phyloP scores from a whole-genome alignment of 92 coral and sea anemone genomes.

The Muricea muricata region DNA sequence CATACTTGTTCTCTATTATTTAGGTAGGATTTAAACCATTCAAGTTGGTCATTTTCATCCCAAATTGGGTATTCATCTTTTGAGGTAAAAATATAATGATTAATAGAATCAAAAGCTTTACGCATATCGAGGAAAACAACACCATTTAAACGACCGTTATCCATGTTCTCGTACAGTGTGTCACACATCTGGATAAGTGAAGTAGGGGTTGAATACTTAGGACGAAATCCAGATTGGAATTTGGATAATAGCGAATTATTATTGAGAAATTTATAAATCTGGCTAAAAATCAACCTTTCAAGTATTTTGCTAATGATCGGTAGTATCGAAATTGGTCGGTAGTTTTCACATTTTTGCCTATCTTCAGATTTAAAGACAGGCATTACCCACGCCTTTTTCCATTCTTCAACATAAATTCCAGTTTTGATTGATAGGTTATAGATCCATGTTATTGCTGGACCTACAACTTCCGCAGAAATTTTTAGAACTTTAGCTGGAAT shows the following conservation, averaged over 20 bases:
- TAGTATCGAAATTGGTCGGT: slow-evolving; percentile 59
- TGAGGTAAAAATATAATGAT: slow-evolving; percentile 53
- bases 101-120: slow-evolving; percentile 64
- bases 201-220: slow-evolving; percentile 57
- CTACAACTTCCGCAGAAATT: slow-evolving; percentile 7
- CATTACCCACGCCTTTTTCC: slow-evolving; percentile 51
- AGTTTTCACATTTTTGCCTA: slow-evolving; percentile 39
- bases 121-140: slow-evolving; percentile 61
- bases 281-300: slow-evolving; percentile 49
- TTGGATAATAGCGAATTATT: slow-evolving; percentile 46
- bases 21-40: slow-evolving; percentile 58
- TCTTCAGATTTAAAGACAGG: slow-evolving; percentile 49
- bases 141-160: slow-evolving; percentile 57
- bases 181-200: slow-evolving; percentile 69
- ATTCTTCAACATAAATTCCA: slow-evolving; percentile 51
- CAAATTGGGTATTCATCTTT: slow-evolving; percentile 47
- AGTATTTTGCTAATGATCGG: slow-evolving; percentile 48
- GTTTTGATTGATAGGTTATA: background rate
- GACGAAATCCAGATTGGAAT: slow-evolving; percentile 65
- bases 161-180: slow-evolving; percentile 50
- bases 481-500: slow-evolving; percentile 21
- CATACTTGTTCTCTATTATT: slow-evolving; percentile 47
- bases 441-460: slow-evolving; percentile 15
- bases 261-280: slow-evolving; percentile 54
- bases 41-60: slow-evolving; percentile 16